A percentile compares a stretch with the other conserved stretches of the same genome.
Evolutionary conservation across 2,888 invertebrate species (phyloP).

Genomic region (Tachina fera): DNA sequence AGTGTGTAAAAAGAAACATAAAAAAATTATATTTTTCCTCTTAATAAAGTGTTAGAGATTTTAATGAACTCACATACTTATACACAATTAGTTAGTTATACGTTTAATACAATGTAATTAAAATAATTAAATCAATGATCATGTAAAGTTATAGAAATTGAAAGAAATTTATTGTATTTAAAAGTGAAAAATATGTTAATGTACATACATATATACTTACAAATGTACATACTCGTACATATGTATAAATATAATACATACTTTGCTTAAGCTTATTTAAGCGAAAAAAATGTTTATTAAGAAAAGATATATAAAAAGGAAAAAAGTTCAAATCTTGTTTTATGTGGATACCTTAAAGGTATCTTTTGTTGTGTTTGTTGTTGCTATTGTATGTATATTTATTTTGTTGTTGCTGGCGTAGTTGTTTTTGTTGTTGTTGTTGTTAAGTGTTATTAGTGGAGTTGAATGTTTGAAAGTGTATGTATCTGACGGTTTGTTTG

Average conservation of each 20-base stretch:
- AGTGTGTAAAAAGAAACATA: slow-evolving; percentile 30
- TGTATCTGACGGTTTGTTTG: slow-evolving; percentile 70
- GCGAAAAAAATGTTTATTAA: slow-evolving; percentile 20
- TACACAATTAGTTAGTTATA: slow-evolving; percentile 16
- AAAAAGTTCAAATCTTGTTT: slow-evolving; percentile 71
- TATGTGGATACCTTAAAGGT: slow-evolving; percentile 78
- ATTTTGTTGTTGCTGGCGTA: slow-evolving; percentile 55
- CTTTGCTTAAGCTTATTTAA: slow-evolving; percentile 22
- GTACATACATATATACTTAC: neutral
- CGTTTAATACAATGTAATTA: slow-evolving; percentile 33
- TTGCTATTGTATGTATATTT: slow-evolving; percentile 72
- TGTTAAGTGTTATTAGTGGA: slow-evolving; percentile 23
- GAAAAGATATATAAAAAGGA: slow-evolving; percentile 31
- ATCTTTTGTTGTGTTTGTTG: slow-evolving; percentile 67
- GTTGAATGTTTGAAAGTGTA: slow-evolving; percentile 66
- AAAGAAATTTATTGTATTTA: neutral
- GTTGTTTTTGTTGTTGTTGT: slow-evolving; percentile 47
- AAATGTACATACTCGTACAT: neutral
- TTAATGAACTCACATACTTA: slow-evolving; percentile 17
- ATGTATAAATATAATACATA: slow-evolving; percentile 24
- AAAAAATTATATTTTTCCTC: slow-evolving; percentile 7
- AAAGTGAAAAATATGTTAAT: slow-evolving; percentile 20
- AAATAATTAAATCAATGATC: slow-evolving; percentile 32
- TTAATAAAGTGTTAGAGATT: slow-evolving; percentile 28
- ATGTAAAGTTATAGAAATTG: neutral